Evolutionary conservation across 2,113 vertebrate genomes (phyloP).

Genomic region (Corvus cornix): DNA sequence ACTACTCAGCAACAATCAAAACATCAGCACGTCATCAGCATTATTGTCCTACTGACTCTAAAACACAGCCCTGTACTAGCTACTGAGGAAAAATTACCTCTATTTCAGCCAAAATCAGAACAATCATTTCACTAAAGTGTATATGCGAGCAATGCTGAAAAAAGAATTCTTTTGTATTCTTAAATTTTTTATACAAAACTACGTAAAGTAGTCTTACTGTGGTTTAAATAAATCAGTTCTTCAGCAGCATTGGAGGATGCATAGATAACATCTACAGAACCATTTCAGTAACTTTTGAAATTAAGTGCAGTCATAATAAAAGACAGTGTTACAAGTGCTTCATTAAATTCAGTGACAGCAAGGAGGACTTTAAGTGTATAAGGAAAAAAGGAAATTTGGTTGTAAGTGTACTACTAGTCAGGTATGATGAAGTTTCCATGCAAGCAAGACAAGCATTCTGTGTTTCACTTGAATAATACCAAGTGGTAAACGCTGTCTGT

Average conservation of each 20-base stretch:
- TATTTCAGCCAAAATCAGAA: neutral
- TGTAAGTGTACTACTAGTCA: neutral
- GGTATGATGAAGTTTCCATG: neutral
- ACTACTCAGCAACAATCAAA: neutral
- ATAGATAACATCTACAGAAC: neutral
- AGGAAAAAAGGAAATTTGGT: neutral
- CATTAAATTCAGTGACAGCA: neutral
- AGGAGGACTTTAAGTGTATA: neutral
- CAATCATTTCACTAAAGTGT: neutral
- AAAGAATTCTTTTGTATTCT: neutral
- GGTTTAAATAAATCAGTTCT: neutral
- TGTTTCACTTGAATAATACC: neutral
- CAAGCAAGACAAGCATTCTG: neutral
- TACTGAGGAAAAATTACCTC: neutral
- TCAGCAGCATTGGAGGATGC: neutral
- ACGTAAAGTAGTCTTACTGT: neutral
- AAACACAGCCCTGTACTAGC: neutral
- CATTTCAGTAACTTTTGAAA: neutral
- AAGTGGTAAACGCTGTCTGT: neutral
- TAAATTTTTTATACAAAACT: neutral
- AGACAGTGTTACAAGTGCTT: neutral
- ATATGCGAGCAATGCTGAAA: neutral
- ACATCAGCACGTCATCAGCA: neutral
- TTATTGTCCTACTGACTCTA: neutral
- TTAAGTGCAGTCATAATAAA: neutral